Base-by-base conservation (phyloP, 2,113 vertebrate genomes). In the Siniperca chuatsi region DNA sequence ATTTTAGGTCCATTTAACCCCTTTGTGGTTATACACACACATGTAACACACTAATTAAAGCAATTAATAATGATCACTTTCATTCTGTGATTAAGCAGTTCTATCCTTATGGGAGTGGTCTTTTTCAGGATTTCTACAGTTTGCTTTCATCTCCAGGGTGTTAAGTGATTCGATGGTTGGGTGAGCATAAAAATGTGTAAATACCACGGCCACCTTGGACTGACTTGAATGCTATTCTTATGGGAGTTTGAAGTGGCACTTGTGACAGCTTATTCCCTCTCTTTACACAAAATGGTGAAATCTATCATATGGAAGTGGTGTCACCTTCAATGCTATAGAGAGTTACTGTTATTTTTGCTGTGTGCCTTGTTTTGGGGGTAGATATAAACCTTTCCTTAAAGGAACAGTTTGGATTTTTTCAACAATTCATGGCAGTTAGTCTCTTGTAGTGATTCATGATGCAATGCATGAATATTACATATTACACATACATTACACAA, bases 151-250 rank as follows among this genome's bases (percentile, higher is more conserved):
- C 89, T 80, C 84, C 54, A 0, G 75, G 75, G 90, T 75, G 74
- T 64, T 60, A 20, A 79, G 87, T 84, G 83, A 93, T 93, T 91
- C 85, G 87, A 72, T 75, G 89, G 77, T 75, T 83, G 87, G 70
- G 58, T 87, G 88, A 86, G 79, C 88, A 83, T 92, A 85, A 82
- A 85, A 86, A 84, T 78, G 83, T 90, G 87, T 83, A 91, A 92
- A 93, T 90, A 83, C 13, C 67, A 35, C 9, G 64, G 70, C 81
- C 88, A 90, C 89, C 85, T 93, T 93, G 90, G 85, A 87, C 77
- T 67, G 83, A 77, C 78, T 88, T 33, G 52, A 78, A 83, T 23
- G 44, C 52, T 70, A 12, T 77, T 68, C 83, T 85, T 74, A 10
- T 35, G 85, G 88, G 86, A 88, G 44, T 79, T 60, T 78, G 46